Base-by-base conservation (phyloP, 2,797 vertebrate genomes). In the Poeciliopsis gracilis region DNA sequence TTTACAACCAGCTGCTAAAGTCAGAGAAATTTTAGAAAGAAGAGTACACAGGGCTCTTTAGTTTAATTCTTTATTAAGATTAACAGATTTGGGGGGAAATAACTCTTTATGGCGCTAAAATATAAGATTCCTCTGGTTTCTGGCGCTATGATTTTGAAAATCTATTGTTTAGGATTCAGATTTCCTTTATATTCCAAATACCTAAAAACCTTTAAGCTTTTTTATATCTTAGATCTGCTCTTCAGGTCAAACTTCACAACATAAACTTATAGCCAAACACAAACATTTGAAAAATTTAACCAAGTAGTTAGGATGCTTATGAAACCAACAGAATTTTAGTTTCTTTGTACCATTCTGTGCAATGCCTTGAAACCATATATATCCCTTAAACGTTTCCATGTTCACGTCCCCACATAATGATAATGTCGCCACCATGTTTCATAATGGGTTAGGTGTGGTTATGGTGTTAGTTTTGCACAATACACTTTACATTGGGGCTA, bases 81-180 rank as follows among this genome's bases (percentile, higher is more conserved):
- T 18, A 33, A 18, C 18, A 15, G 18, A 18, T 33, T 38, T 38
- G 11, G 5, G 8, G 61, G 33, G 25, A 43, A 67, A 2, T 16
- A 61, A 20, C 2, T 36, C 11, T 43, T 69, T 69, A 41, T 67
- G 10, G 36, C n/a, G 63, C 36, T 69, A 7, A 43, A 69, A 3
- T 43, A 25, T 5, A 38, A 43, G 5, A 43, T 43, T 69, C 18
- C 6, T 69, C 11, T n/a, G 1, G 23, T 28, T 70, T 15, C 12
- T 46, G 38, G 67, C n/a, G 25, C 67, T 43, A 45, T 16, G 11
- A 55, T 18, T 9, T 63, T 55, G 4, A 36, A 63, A 71, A 38
- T 47, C 43, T 13, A 71, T 45, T 66, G 23, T 75, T 82, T 53
- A 76, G 18, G 41, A 38, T 13, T 74, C 33, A 8, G n/a, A 30